These are phyloP conservation scores for Haliaeetus leucogaster DNA, from an alignment of 2,113 vertebrate genomes.

Conservation along the genomic window DNA sequence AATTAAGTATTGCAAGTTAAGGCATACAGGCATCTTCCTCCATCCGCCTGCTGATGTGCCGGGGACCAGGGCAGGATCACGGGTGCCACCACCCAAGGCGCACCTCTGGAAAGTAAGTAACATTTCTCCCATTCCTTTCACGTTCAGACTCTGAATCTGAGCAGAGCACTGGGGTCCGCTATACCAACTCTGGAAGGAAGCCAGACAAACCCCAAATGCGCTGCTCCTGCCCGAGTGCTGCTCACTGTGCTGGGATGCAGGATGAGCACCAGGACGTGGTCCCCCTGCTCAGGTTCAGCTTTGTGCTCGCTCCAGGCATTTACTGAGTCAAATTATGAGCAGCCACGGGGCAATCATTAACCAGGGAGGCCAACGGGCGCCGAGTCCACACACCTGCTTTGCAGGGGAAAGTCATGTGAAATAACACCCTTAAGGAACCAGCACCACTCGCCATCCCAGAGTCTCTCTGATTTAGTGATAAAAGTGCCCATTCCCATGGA, in stretches of 20 bases:
- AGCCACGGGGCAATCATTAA: background rate
- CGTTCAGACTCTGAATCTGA: background rate
- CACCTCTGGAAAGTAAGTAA: fast-evolving
- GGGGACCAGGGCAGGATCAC: fast-evolving
- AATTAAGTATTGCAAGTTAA: background rate
- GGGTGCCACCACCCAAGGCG: background rate
- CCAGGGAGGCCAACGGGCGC: background rate
- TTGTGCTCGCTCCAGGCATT: background rate
- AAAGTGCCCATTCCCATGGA: background rate
- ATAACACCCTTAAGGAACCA: background rate
- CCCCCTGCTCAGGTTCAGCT: background rate
- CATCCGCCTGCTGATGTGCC: fast-evolving
- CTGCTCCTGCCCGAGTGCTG: fast-evolving
- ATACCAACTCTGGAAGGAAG: fast-evolving
- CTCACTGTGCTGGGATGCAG: background rate
- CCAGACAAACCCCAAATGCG: fast-evolving
- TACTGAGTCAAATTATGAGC: background rate
- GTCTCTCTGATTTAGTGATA: background rate
- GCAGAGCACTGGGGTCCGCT: background rate
- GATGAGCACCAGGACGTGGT: background rate
- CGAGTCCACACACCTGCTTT: background rate
- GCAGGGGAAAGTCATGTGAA: background rate
- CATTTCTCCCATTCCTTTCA: background rate
- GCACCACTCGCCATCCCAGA: fast-evolving
- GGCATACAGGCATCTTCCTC: background rate